A percentile compares a stretch with the other conserved stretches of the same genome.
phyloP scores from a whole-genome alignment of 2,888 invertebrate species.

The Scrobipalpa costella region DNA sequence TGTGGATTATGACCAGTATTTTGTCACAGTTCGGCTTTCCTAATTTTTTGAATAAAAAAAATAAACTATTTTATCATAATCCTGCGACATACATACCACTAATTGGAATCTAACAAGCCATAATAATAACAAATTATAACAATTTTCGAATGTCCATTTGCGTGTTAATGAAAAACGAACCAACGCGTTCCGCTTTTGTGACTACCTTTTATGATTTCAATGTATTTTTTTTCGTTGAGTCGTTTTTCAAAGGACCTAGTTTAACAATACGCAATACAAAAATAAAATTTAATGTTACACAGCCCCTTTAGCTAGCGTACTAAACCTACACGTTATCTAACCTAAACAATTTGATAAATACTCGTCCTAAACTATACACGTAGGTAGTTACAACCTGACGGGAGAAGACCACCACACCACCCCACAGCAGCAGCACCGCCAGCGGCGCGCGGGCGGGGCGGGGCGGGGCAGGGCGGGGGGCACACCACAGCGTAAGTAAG shows the following conservation, averaged over 20 bases:
- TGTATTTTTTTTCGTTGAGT: background rate
- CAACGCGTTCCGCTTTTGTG: background rate
- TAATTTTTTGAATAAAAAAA: too few relatives aligned
- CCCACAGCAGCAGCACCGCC: background rate
- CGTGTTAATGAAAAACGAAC: background rate
- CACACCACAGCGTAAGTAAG: too few relatives aligned
- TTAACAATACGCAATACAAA: constrained; percentile 36
- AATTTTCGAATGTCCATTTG: background rate
- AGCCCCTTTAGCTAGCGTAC: constrained; percentile 42
- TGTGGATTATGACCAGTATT: too few relatives aligned
- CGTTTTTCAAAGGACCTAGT: background rate
- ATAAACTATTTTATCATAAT: too few relatives aligned
- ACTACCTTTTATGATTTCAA: background rate
- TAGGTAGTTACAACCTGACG: background rate
- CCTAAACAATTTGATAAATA: background rate
- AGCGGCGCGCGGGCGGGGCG: background rate
- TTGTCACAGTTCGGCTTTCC: too few relatives aligned
- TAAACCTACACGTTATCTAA: constrained; percentile 7
- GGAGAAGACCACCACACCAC: background rate
- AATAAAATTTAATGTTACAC: constrained; percentile 45
- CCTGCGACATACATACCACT: background rate
- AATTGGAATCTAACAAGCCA: constrained; percentile 10
- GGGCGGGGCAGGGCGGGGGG: too few relatives aligned
- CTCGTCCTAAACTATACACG: background rate
- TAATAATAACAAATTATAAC: constrained; percentile 1